Evolutionary conservation across 2,888 invertebrate species (phyloP), one percentile per base, ranked within the genome.

Genomic region (Netelia inedita): DNA sequence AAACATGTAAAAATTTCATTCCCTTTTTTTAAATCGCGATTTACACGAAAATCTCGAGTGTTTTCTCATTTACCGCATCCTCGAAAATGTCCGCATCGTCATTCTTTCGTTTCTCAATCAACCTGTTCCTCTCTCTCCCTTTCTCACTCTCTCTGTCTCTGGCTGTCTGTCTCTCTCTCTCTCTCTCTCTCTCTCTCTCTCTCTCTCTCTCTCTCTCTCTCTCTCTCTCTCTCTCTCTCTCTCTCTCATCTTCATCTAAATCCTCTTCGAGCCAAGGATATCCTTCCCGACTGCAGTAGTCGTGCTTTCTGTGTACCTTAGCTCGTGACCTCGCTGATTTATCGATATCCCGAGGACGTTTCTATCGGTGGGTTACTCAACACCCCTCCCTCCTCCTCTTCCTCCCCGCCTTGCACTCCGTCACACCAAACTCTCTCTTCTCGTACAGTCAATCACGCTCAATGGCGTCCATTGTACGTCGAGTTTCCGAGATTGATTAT

Each of bases 401-500:
- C 28, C 28, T 5, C 28, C 28, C 28, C 3, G 1, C 28, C 28
- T 28, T 6, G 28, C 28, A 28, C 28, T 28, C 28, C 28, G 28
- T 28, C 28, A 28, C 28, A 28, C 28, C 11, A 57, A 57, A 57
- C 57, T 19, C 57, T 19, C 10, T 9, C 21, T 19, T 8, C 19
- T 57, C 57, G 46, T 23, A 73, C 73, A 79, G 79, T 79, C 82
- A 63, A 79, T 83, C 79, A 73, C 73, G 53, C 78, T 66, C 66
- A 68, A 82, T 73, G 53, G 73, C 82, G 59, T 73, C 78, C 82
- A 82, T 78, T 82, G 82, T 82, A 73, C 72, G 73, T 82, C 82
- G 73, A 78, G 82, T 78, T 73, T 82, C 68, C 66, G 59, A 78
- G 82, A 82, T 82, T 82, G 78, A 82, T 82, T 82, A 82, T 82